These are phyloP conservation scores for Protophormia terraenovae DNA, from an alignment of 2,888 invertebrate genomes.

Conservation along the genomic window DNA sequence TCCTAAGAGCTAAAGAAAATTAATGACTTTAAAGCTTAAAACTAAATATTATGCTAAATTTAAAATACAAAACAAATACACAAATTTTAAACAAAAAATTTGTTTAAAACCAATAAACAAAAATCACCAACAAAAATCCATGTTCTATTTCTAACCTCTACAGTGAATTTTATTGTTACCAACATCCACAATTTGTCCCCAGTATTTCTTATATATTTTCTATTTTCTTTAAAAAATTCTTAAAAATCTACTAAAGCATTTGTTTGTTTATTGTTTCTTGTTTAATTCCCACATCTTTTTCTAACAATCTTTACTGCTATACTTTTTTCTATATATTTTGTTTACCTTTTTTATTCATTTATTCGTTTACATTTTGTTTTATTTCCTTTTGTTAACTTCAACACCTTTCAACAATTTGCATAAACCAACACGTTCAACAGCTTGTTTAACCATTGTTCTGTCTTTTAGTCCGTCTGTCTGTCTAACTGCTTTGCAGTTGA, in stretches of 20 bases:
- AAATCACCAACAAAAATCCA: constrained; percentile 11
- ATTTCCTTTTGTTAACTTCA: neutral
- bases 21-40: constrained; percentile 17
- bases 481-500: too few species aligned
- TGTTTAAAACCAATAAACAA: neutral
- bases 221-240: neutral
- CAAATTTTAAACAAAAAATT: constrained; percentile 10
- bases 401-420: constrained; percentile 50
- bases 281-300: constrained; percentile 20
- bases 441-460: constrained; percentile 66
- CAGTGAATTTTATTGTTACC: neutral
- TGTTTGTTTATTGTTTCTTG: neutral
- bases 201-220: neutral
- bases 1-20: constrained; percentile 34
- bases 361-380: constrained; percentile 41
- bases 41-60: constrained; percentile 9
- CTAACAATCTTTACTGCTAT: neutral
- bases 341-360: constrained; percentile 25
- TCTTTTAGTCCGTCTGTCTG: constrained; percentile 5
- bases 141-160: constrained; percentile 21
- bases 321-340: neutral
- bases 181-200: constrained; percentile 32
- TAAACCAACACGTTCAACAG: constrained; percentile 46
- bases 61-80: constrained; percentile 1
- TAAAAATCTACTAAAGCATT: neutral